Evolutionary conservation across 2,113 vertebrate genomes (phyloP), one percentile per base, ranked within the genome.

Genomic region (Poecilia latipinna): DNA sequence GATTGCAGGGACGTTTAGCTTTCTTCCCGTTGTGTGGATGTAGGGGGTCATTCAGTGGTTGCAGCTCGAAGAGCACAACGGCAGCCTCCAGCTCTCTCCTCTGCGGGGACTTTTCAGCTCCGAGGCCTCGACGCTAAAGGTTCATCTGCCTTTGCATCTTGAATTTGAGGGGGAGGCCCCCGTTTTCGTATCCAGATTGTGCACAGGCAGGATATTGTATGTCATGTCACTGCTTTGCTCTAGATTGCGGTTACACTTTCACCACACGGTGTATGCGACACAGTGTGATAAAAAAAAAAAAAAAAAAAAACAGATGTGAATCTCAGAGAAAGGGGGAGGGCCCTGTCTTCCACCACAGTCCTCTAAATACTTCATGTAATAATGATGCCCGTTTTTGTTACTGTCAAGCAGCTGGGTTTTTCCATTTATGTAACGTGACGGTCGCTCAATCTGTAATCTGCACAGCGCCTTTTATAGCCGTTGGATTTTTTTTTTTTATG

Each of bases 191-290:
- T 54, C 57, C 83, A 75, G 73, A 72, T 72, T 66, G 64, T 84
- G 75, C 79, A 29, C 71, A 80, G 37, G 68, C 86, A 91, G 87
- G 90, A 87, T 90, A 88, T 90, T 72, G 68, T 89, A 64, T 89
- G 86, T 78, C 88, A 83, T 39, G 39, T 75, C 64, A 35, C 39
- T 48, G 74, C 51, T 33, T 7, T 7, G 68, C 69, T 80, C 57
- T 39, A 68, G 66, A 13, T 64, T 80, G 88, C 65, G 90, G 88
- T 90, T 73, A 68, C 35, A 37, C 39, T 75, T 68, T 72, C 39
- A 26, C 82, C 81, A 71, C 83, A 78, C 1, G 29, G 31, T 65
- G 69, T 68, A 31, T 83, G 29, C 42, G 8, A 79, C 65, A 64
- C 26, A 5, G 15, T 68, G 60, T 61, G 64, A 51, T 65, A 74